These are phyloP conservation scores for Sminthurides bifidus DNA, from an alignment of 1,140 invertebrate genomes.

Conservation along the genomic window DNA sequence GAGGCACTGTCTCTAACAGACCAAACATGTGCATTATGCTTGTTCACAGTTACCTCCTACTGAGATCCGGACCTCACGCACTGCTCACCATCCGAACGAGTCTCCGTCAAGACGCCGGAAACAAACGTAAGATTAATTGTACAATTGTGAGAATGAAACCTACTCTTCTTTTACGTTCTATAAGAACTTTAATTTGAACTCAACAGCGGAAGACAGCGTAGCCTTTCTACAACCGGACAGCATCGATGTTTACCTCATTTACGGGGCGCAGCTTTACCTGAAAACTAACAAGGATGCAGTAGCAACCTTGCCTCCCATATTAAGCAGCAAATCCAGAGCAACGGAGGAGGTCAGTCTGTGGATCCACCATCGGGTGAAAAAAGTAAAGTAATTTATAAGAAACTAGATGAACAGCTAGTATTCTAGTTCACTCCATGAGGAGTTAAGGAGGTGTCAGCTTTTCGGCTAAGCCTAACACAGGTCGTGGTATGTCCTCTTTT, in stretches of 20 bases:
- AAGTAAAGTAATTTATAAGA: neutral
- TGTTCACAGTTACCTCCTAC: neutral
- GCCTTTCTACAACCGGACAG: slow-evolving; percentile 3
- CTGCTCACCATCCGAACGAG: neutral
- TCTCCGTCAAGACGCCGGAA: neutral
- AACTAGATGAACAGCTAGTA: too few relatives aligned
- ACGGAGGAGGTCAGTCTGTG: neutral
- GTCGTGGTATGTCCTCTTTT: too few relatives aligned
- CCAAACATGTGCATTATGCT: neutral
- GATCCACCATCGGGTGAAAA: neutral
- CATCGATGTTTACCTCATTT: neutral
- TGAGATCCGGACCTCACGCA: neutral
- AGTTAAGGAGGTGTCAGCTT: too few relatives aligned
- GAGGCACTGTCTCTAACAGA: too few relatives aligned
- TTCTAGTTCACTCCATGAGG: too few relatives aligned
- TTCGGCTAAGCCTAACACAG: too few relatives aligned
- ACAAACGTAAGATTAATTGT: neutral
- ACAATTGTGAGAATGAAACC: neutral
- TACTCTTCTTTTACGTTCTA: neutral
- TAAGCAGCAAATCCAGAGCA: neutral
- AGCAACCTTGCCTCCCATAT: slow-evolving; percentile 21
- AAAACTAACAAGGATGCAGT: slow-evolving; percentile 23
- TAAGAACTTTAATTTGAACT: neutral
- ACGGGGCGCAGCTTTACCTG: slow-evolving; percentile 7
- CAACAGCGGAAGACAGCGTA: slow-evolving; percentile 5